phyloP scores from a whole-genome alignment of 2,888 invertebrate species.

The Cecidostiba fungosa region DNA sequence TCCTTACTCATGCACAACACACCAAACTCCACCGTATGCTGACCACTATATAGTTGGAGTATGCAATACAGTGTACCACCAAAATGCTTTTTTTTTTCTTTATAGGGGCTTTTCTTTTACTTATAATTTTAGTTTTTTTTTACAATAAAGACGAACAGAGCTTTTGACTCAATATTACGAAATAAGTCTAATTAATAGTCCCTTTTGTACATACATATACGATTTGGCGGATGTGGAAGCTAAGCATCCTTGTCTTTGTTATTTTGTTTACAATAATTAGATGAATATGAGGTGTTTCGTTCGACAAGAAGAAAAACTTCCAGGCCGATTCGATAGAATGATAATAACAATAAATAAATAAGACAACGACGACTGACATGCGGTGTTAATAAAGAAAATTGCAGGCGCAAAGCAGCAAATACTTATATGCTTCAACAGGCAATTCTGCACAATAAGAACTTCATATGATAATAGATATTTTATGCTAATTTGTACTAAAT shows the following conservation, averaged over 20 bases:
- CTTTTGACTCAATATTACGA: not conserved
- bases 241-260: not conserved
- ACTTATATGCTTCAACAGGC: conserved; percentile 47
- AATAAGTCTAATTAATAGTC: conserved; percentile 22
- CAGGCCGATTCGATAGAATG: conserved; percentile 15
- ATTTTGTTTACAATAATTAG: not conserved
- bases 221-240: conserved; percentile 22
- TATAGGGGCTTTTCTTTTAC: conserved; percentile 7
- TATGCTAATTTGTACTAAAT: not conserved
- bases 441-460: conserved; percentile 48
- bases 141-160: not conserved
- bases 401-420: conserved; percentile 57
- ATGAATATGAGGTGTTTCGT: not conserved
- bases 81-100: conserved; percentile 62
- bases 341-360: conserved; percentile 52
- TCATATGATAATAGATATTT: conserved; percentile 7
- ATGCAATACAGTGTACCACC: conserved; percentile 80
- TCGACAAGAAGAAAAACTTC: conserved; percentile 35
- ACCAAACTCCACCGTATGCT: conserved; percentile 81
- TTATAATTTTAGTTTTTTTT: not conserved
- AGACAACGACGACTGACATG: conserved; percentile 56
- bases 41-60: conserved; percentile 77
- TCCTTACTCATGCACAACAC: conserved; percentile 81
- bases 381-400: conserved; percentile 61
- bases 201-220: conserved; percentile 27